Percentiles rank a stretch among this genome's conserved stretches.
Evolutionary conservation across 2,797 vertebrate genomes (phyloP).

Genomic region (Pantherophis vulpinus): DNA sequence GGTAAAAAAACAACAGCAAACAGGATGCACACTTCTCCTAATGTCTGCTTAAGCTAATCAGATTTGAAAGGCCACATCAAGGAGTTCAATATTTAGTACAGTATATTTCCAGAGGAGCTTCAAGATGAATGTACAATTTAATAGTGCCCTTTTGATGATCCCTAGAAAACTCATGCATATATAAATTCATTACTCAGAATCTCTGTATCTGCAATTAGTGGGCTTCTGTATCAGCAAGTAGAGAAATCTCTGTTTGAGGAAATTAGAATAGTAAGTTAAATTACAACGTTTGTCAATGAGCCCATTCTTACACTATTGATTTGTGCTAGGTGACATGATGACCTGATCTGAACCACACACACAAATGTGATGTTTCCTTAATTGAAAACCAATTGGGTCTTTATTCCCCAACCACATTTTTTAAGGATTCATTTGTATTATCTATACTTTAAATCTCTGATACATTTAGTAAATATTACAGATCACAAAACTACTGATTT

Average conservation of each 20-base stretch:
- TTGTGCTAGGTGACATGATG: conserved; percentile 41
- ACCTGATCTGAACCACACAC: conserved; percentile 58
- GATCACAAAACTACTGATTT: conserved; percentile 57
- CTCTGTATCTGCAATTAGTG: conserved; percentile 48
- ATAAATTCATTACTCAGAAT: conserved; percentile 43
- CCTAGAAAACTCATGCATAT: conserved; percentile 29
- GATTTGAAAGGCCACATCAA: conserved; percentile 16
- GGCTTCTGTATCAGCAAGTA: conserved; percentile 50
- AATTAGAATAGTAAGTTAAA: conserved; percentile 53
- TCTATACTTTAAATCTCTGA: conserved; percentile 57
- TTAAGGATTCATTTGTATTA: conserved; percentile 39
- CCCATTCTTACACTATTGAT: conserved; percentile 56
- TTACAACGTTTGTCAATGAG: conserved; percentile 48
- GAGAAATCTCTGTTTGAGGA: conserved; percentile 43
- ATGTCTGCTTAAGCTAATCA: conserved; percentile 15
- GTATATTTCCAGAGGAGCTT: conserved; percentile 2
- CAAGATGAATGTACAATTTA: conserved; percentile 38
- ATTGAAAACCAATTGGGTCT: conserved; percentile 59
- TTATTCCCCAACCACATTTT: neutral
- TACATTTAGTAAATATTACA: conserved; percentile 61
- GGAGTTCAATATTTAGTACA: conserved; percentile 1
- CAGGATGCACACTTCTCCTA: conserved; percentile 5
- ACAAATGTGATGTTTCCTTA: conserved; percentile 47
- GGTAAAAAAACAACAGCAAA: neutral
- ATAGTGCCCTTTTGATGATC: conserved; percentile 25